Evolutionary conservation across 2,888 invertebrate species (phyloP), one percentile per base, ranked within the genome.

Genomic region (Stratiomys singularior): DNA sequence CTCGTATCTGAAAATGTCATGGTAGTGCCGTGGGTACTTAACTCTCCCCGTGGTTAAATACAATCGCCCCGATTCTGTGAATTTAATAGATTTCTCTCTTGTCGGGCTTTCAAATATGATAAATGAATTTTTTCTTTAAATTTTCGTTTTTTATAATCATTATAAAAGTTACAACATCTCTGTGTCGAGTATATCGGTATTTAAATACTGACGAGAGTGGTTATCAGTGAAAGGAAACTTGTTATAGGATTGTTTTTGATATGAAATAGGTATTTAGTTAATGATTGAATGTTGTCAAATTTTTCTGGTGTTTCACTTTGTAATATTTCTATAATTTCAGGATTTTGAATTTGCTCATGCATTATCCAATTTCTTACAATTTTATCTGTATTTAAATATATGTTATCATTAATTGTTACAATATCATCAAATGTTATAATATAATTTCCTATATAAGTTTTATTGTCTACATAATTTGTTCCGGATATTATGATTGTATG

Each of bases 241-340:
- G 5, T 60, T 60, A 28, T 25, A 9, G 64, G 64, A 64, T 64
- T 15, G 4, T n/a, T 30, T n/a, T 64, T 25, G 5, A 28, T n/a
- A 15, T 21, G 64, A 7, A 64, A n/a, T n/a, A 64, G 4, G n/a
- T n/a, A 64, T 64, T 64, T 64, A 64, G 3, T 64, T 64, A 27
- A 64, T 7, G 1, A 28, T 28, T 28, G 64, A 27, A 64, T 28
- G n/a, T n/a, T n/a, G n/a, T n/a, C n/a, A n/a, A n/a, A n/a, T n/a
- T n/a, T n/a, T n/a, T n/a, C n/a, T n/a, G n/a, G n/a, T n/a, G n/a
- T n/a, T n/a, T n/a, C n/a, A n/a, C n/a, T n/a, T n/a, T n/a, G n/a
- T n/a, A n/a, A n/a, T n/a, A n/a, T n/a, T n/a, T n/a, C n/a, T n/a
- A n/a, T n/a, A n/a, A n/a, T n/a, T n/a, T n/a, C n/a, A n/a, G n/a